Evolutionary conservation across 2,797 vertebrate species (phyloP), one percentile per base, ranked within the genome.

Genomic region (Nannoperca obscura): DNA sequence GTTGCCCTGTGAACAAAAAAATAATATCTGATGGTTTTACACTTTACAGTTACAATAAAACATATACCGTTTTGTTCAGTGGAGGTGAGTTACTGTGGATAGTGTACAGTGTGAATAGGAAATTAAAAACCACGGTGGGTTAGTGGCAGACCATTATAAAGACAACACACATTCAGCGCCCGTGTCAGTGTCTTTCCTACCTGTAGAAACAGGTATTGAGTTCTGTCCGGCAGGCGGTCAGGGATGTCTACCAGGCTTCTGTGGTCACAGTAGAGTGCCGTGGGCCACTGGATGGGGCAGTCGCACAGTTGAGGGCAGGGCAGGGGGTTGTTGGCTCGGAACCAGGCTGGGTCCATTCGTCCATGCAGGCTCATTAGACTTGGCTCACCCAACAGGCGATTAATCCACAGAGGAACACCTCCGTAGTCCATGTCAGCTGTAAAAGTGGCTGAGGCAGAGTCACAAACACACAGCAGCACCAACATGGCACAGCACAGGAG

Each of bases 261-360:
- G 72, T 93, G 82, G 84, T 96, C 95, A 57, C 95, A 95, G 81
- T 96, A 96, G 27, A 95, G 67, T 0, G 95, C 93, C 0, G 94
- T 94, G 69, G 95, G 93, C 95, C 95, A 96, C 50, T 96, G 95
- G 61, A 95, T 91, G n/a, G 95, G 94, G 71, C 95, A 96, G 72
- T 94, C 93, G 19, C 96, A 96, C 57, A 90, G 85, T 7, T 73
- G 27, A 3, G 94, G 95, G 82, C 95, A 96, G 65, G 66, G 32
- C 71, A 86, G 72, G 0, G 81, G 87, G 77, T 94, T 95, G 59
- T 91, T 93, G 15, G 93, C 91, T 34, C 92, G 59, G 53, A 92
- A 89, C 94, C 95, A 95, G 50, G 80, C 79, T 0, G 71, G 49
- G 55, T 93, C 90, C 34, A 95, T 78, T 4, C 94, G 88, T 4